A percentile compares a stretch with the other conserved stretches of the same genome.
phyloP scores from a whole-genome alignment of 2,888 invertebrate genomes.

The Megalurothrips usitatus region DNA sequence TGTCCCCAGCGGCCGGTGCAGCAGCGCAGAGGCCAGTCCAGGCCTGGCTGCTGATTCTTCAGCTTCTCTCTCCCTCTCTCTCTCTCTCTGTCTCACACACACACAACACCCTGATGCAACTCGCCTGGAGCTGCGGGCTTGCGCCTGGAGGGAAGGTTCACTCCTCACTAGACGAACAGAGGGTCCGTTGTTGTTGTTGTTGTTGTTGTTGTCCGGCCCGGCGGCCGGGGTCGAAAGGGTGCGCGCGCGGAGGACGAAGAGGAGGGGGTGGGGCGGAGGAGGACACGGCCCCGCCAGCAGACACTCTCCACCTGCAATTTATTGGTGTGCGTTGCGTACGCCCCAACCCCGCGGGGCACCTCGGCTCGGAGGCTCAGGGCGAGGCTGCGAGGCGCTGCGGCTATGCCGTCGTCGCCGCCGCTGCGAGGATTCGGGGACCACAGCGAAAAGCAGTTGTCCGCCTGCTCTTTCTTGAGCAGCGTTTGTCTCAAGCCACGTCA shows the following conservation, averaged over 20 bases:
- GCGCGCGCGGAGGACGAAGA: neutral
- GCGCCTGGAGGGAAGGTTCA: too few species aligned
- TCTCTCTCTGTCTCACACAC: too few species aligned
- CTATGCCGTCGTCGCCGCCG: too few species aligned
- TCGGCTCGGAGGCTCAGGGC: neutral
- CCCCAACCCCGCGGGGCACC: slow-evolving; percentile 10
- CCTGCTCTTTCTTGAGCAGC: neutral
- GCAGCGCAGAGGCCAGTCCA: too few species aligned
- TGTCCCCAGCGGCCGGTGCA: too few species aligned
- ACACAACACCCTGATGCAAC: neutral
- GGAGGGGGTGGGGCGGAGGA: neutral
- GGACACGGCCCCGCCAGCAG: neutral
- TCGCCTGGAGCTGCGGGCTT: neutral
- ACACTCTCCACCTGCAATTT: slow-evolving; percentile 24
- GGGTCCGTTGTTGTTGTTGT: neutral
- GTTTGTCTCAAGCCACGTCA: neutral
- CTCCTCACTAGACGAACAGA: neutral
- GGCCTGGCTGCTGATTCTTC: too few species aligned
- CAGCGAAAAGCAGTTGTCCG: neutral
- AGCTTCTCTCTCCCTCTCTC: too few species aligned
- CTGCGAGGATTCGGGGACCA: neutral
- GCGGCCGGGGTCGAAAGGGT: neutral
- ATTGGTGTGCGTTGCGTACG: slow-evolving; percentile 10
- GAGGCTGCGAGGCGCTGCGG: neutral
- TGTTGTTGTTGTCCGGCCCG: too few species aligned